phyloP scores from a whole-genome alignment of 2,113 vertebrate species.

The Megaceryle torquata region DNA sequence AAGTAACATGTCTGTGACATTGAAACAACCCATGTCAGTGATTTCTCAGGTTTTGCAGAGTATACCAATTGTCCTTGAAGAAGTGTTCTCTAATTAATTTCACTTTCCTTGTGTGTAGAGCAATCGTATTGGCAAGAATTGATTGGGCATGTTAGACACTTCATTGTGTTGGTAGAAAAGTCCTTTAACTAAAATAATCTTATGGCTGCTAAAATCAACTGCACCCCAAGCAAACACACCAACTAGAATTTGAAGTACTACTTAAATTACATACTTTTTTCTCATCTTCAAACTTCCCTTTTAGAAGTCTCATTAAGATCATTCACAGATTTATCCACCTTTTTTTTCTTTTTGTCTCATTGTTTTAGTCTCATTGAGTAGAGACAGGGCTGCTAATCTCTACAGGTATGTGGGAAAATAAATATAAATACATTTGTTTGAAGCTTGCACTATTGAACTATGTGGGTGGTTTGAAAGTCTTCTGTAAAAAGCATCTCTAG shows the following conservation, averaged over 20 bases:
- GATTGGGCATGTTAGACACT: slow-evolving; percentile 56
- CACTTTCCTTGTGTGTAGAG: slow-evolving; percentile 34
- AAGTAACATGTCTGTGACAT: slow-evolving; percentile 21
- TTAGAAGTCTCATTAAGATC: not conserved
- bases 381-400: not conserved
- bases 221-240: not conserved
- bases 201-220: slow-evolving; percentile 46
- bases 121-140: slow-evolving; percentile 62
- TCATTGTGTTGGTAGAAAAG: slow-evolving; percentile 53
- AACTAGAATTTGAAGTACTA: not conserved
- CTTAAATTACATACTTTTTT: not conserved
- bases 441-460: not conserved
- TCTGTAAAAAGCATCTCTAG: not conserved
- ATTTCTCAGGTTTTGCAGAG: slow-evolving; percentile 31
- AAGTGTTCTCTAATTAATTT: slow-evolving; percentile 64
- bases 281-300: not conserved
- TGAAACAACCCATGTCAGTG: slow-evolving; percentile 16
- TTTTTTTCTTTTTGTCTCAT: not conserved
- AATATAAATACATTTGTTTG: not conserved
- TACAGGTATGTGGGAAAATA: not conserved
- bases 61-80: slow-evolving; percentile 63
- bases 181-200: slow-evolving; percentile 71
- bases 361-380: not conserved
- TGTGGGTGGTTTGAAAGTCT: not conserved
- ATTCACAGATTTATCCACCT: not conserved